Conservation (phyloP, 2,113 vertebrate species). For the Ptychochromis oligacanthus region DNA sequence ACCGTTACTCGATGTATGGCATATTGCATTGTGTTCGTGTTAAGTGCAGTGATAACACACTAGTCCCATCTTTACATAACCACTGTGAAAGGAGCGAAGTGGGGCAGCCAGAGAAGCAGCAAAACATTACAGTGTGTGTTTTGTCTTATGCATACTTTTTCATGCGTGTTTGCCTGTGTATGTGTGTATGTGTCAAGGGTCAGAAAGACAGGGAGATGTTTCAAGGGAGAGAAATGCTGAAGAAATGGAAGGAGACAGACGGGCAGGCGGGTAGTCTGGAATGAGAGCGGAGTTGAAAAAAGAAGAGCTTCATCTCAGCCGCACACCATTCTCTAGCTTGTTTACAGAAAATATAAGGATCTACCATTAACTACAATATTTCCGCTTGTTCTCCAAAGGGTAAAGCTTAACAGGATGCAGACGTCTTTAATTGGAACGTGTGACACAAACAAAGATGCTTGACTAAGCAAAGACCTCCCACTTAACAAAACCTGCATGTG, state of each 20-base stretch:
- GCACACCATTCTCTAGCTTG: conserved; percentile 13
- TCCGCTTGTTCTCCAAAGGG: background rate
- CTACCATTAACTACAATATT: conserved; percentile 15
- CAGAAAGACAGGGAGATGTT: conserved; percentile 27
- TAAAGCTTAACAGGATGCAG: background rate
- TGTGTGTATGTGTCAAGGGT: conserved; percentile 20
- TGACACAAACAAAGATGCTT: background rate
- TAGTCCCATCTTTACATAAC: conserved; percentile 44
- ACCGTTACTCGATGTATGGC: conserved; percentile 2
- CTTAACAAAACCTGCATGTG: background rate
- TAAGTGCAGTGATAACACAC: conserved; percentile 1
- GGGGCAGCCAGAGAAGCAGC: conserved; percentile 23
- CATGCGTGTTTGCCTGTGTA: conserved; percentile 12
- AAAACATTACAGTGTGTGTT: conserved; percentile 23
- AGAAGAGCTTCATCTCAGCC: background rate
- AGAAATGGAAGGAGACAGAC: conserved; percentile 34
- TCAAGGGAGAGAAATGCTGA: conserved; percentile 7
- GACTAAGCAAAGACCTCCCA: conserved; percentile 16
- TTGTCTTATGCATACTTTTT: background rate
- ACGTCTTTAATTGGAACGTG: conserved; percentile 24
- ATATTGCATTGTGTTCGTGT: background rate
- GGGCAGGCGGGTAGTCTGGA: conserved; percentile 1
- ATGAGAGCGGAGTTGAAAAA: conserved; percentile 6
- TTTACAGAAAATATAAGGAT: conserved; percentile 22
- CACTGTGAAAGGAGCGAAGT: conserved; percentile 25